Evolutionary conservation across 2,113 vertebrate genomes (phyloP).

Genomic region (Baryphthengus martii): DNA sequence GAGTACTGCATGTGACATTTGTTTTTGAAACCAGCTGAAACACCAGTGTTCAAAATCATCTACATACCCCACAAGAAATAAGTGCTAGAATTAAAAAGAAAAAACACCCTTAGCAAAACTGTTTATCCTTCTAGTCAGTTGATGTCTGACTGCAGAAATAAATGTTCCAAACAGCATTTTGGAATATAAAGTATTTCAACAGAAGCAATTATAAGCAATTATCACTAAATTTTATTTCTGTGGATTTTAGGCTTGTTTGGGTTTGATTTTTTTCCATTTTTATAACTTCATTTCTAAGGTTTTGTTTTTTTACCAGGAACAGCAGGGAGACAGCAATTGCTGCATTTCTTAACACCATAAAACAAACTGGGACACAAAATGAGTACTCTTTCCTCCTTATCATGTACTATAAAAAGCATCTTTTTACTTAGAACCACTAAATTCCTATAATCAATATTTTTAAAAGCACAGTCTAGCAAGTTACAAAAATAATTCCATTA

Average conservation of each 20-base stretch:
- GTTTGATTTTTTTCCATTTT: neutral
- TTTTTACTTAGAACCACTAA: neutral
- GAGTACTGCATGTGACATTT: neutral
- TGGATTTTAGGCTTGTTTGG: neutral
- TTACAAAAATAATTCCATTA: constrained; percentile 49
- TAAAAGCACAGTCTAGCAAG: neutral
- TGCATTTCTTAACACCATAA: neutral
- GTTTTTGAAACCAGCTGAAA: neutral
- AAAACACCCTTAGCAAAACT: neutral
- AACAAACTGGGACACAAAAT: neutral
- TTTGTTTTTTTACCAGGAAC: neutral
- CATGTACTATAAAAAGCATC: neutral
- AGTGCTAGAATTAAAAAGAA: neutral
- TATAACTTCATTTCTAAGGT: neutral
- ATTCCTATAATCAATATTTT: constrained; percentile 18
- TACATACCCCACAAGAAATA: neutral
- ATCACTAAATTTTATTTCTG: neutral
- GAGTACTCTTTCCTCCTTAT: neutral
- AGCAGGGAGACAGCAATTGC: neutral
- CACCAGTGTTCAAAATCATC: neutral
- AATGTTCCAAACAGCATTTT: neutral
- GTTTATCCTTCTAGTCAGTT: neutral
- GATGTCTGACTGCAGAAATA: neutral
- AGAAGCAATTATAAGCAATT: neutral
- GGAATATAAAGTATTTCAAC: neutral